These are phyloP conservation scores for Venusia cambrica DNA, from an alignment of 2,888 invertebrate species.

Conservation along the genomic window DNA sequence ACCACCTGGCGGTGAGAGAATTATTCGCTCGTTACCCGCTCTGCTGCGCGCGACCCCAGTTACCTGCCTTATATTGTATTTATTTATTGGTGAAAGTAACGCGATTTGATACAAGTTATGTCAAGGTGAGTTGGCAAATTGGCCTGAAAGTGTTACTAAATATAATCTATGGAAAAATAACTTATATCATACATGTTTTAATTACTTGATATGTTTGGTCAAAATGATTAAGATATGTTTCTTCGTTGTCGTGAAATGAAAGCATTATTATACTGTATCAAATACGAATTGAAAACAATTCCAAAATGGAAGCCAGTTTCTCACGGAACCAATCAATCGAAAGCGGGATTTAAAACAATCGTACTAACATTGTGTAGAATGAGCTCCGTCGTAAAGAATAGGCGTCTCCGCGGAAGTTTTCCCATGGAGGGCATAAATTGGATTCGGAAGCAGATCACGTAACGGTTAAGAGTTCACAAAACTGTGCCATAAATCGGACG, in stretches of 20 bases:
- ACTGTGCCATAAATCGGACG: conserved; percentile 80
- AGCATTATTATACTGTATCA: no score
- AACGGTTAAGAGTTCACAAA: conserved; percentile 81
- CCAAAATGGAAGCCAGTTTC: conserved; percentile 1
- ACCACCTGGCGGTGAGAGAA: conserved; percentile 67
- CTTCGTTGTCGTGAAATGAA: no score
- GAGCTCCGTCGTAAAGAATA: conserved; percentile 70
- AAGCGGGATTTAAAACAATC: conserved; percentile 40
- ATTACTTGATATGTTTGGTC: no score
- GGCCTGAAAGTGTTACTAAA: conserved; percentile 4
- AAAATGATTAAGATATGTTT: no score
- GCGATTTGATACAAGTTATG: conserved; percentile 24
- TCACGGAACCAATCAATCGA: conserved; percentile 27
- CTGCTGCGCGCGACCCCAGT: conserved; percentile 50
- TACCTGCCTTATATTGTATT: conserved; percentile 40
- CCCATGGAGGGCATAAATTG: conserved; percentile 78
- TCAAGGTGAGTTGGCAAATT: conserved; percentile 17
- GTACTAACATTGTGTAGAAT: conserved; percentile 38
- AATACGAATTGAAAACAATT: neutral
- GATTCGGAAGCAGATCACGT: conserved; percentile 81
- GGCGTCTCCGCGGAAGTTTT: conserved; percentile 66
- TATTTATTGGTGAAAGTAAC: conserved; percentile 40
- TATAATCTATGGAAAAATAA: no score
- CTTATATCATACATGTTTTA: no score
- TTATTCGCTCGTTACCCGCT: conserved; percentile 76